Evolutionary conservation across 2,888 invertebrate genomes (phyloP).

Genomic region (Spilarctia lutea): DNA sequence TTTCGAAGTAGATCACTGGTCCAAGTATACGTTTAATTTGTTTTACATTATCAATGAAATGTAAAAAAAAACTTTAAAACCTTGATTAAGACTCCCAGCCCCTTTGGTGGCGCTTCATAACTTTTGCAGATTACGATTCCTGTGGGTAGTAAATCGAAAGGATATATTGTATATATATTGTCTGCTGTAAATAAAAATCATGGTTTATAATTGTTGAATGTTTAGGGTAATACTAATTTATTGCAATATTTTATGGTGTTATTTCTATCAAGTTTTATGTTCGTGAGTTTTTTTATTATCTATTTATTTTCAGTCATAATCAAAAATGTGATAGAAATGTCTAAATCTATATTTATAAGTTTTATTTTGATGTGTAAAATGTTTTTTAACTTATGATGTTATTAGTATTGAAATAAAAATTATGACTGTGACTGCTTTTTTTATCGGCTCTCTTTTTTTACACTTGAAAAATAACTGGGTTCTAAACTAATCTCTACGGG

Average conservation of each 20-base stretch:
- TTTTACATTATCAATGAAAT: neutral
- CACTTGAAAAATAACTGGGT: neutral
- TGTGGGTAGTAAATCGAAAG: neutral
- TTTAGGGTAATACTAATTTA: conserved; percentile 19
- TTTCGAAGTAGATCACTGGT: conserved; percentile 38
- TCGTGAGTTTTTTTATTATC: conserved; percentile 36
- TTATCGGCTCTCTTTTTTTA: neutral
- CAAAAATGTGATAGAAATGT: conserved; percentile 35
- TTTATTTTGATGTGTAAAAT: conserved; percentile 10
- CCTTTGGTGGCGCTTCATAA: neutral
- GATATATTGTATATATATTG: neutral
- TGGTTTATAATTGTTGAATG: conserved; percentile 14
- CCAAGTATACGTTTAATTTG: conserved; percentile 11
- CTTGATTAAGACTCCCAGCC: neutral
- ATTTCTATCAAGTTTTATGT: conserved; percentile 37
- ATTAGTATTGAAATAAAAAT: conserved; percentile 9
- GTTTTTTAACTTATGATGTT: conserved; percentile 7
- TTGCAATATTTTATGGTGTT: conserved; percentile 17
- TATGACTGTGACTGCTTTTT: neutral
- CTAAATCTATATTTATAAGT: conserved; percentile 16
- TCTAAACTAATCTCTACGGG: neutral
- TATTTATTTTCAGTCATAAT: conserved; percentile 35
- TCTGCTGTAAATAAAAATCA: neutral
- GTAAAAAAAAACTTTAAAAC: neutral
- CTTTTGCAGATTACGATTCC: neutral